A percentile compares a stretch with the other conserved stretches of the same genome.
Evolutionary conservation across 2,797 vertebrate genomes (phyloP).

Genomic region (Chaetophractus vellerosus): DNA sequence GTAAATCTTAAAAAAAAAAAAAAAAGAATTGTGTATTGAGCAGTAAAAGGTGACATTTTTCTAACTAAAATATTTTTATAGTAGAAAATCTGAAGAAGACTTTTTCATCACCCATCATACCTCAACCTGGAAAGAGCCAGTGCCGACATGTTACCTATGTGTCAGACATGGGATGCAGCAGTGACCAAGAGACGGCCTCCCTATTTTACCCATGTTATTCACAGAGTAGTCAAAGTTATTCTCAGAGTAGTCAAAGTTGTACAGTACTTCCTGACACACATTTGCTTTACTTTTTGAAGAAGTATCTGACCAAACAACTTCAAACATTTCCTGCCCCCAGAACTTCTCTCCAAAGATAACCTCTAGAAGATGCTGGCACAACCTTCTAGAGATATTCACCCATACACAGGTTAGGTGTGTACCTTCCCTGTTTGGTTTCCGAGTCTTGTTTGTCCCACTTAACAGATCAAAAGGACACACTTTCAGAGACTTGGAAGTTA

Average conservation of each 20-base stretch:
- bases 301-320: too few relatives aligned
- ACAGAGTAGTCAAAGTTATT: neutral
- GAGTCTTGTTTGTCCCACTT: slow-evolving; percentile 5
- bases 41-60: slow-evolving; percentile 11
- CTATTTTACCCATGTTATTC: neutral
- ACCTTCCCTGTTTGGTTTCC: neutral
- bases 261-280: neutral
- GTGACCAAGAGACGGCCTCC: neutral
- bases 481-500: slow-evolving; percentile 55
- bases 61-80: neutral
- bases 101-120: neutral
- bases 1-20: too few relatives aligned
- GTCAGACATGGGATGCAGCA: neutral
- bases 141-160: neutral
- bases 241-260: neutral
- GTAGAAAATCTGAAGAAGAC: slow-evolving; percentile 39
- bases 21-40: neutral
- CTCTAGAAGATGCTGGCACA: slow-evolving; percentile 32
- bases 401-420: neutral
- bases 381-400: slow-evolving; percentile 13
- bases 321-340: neutral
- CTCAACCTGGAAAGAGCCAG: slow-evolving; percentile 8
- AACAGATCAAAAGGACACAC: slow-evolving; percentile 33
- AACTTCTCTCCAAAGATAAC: neutral
- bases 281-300: neutral